Evolutionary conservation across 2,113 vertebrate species (phyloP), one percentile per base, ranked within the genome.

Genomic region (Morone saxatilis): DNA sequence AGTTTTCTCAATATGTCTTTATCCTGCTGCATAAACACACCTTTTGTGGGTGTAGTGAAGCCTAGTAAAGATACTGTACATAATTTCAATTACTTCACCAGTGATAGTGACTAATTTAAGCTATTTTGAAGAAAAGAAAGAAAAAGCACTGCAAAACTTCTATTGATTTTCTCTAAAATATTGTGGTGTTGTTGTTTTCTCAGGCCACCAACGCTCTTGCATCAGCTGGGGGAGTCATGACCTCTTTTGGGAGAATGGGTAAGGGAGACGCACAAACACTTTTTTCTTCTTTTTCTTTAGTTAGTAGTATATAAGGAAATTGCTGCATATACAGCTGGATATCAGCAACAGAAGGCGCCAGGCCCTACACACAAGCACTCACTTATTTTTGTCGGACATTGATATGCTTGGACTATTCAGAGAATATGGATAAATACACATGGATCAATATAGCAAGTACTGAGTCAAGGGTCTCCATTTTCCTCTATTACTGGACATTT

Each of bases 191-290:
- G 22, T 41, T 94, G 2, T 91, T 62, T 85, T 83, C 85, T 81
- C 89, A 96, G 95, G 83, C 88, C 75, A 87, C 80, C 67, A 88
- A 84, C 71, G 73, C 82, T 71, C 85, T 86, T 50, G 82, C 86
- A 48, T 91, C 93, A 61, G 71, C 88, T 67, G 89, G 85, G 16
- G 91, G 90, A 84, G 82, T 85, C 19, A 76, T 91, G 81, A 76
- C 89, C 89, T 89, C 93, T 77, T 84, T 94, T 2, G 94, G 94
- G 70, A 94, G 93, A 87, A 76, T 91, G 80, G 94, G 95, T 96
- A 89, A 94, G 91, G n/a, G 40, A 48, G 9, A 65, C 8, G 0
- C 50, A 67, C 43, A 63, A 5, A 67, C 45, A 36, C 6, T 40
- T 50, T 22, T 25, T 25, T 25, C 2, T 31, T 31, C 2, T 4